A percentile compares a stretch with the other conserved stretches of the same genome.
Evolutionary conservation across 2,797 vertebrate species (phyloP).

Genomic region (Euphonia xanthogaster): DNA sequence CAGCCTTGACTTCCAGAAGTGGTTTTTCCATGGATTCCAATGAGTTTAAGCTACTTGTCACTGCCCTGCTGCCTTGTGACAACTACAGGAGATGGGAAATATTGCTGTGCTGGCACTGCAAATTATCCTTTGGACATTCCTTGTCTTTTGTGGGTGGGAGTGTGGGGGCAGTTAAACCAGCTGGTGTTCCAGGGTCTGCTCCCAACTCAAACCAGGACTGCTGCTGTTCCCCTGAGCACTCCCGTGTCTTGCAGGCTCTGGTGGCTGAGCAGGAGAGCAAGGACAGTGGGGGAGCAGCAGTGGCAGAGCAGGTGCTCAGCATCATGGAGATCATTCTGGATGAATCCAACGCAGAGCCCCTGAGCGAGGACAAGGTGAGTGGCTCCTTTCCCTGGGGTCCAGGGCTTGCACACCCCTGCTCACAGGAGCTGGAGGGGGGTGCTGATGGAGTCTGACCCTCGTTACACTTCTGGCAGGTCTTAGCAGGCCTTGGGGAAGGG

Average conservation of each 20-base stretch:
- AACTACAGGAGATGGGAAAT: accelerated
- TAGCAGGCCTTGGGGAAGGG: slow-evolving; percentile 9
- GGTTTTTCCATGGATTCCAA: not conserved
- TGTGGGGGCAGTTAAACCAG: not conserved
- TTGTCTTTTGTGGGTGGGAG: not conserved
- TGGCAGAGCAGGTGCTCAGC: slow-evolving; percentile 97
- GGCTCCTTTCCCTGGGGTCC: not conserved
- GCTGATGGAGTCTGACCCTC: not conserved
- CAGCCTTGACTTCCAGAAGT: not conserved
- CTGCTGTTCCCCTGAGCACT: not conserved
- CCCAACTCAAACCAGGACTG: not conserved
- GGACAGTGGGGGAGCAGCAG: slow-evolving; percentile 94
- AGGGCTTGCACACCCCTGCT: not conserved
- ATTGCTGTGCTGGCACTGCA: not conserved
- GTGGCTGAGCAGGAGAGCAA: slow-evolving; percentile 98
- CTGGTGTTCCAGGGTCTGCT: not conserved
- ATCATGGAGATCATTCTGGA: slow-evolving; percentile 99
- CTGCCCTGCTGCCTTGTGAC: not conserved
- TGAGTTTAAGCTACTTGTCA: not conserved
- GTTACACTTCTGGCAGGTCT: not conserved
- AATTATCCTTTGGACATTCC: not conserved
- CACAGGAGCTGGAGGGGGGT: not conserved
- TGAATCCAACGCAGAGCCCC: slow-evolving; percentile 93
- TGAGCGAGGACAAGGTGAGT: slow-evolving; percentile 95
- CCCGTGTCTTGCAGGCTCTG: slow-evolving; percentile 80